Evolutionary conservation across 2,888 invertebrate species (phyloP), one percentile per base, ranked within the genome.

Genomic region (Tetanocera ferruginea): DNA sequence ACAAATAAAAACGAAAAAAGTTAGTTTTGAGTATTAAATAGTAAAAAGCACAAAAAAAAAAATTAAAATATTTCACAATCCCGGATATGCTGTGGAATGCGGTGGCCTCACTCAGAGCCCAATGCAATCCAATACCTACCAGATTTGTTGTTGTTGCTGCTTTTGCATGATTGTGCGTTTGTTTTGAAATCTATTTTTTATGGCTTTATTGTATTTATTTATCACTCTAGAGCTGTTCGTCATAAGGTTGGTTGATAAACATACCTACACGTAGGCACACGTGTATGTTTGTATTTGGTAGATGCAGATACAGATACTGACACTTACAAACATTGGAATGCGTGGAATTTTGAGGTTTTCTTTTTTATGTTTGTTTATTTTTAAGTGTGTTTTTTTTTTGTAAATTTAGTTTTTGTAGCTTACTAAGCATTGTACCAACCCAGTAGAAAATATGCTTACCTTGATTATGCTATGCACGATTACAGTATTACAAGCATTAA

Each of bases 21-120:
- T 51, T 51, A 3, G 8, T 8, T 5, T 25, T 28, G 1, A 51
- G 17, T 19, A 69, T 49, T 69, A 14, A 31, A 51, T 52, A 19
- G 72, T 23, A 72, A 72, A n/a, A 72, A 57, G 9, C 14, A 57
- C 23, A 37, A 37, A 51, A 78, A 79, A 43, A 77, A 83, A 83
- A 84, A 85, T 85, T 84, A 86, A 87, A 85, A 84, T 83, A 84
- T 87, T 87, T 86, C 85, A 85, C 86, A 84, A 85, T 86, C 84
- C 85, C 86, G 86, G 87, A 86, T 85, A 86, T 85, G 83, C 86
- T 82, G 82, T 81, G 86, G 87, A 87, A 87, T 86, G 86, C 82
- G 84, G 83, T 81, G 74, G 80, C 79, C 81, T 82, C 52, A 19
- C 55, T 34, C 31, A 34, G 31, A 14, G 71, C 34, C 52, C 57